Percentiles rank a stretch among this genome's conserved stretches.
These are phyloP conservation scores for Graptemys geographica DNA, from an alignment of 2,797 vertebrate genomes.

Conservation along the genomic window DNA sequence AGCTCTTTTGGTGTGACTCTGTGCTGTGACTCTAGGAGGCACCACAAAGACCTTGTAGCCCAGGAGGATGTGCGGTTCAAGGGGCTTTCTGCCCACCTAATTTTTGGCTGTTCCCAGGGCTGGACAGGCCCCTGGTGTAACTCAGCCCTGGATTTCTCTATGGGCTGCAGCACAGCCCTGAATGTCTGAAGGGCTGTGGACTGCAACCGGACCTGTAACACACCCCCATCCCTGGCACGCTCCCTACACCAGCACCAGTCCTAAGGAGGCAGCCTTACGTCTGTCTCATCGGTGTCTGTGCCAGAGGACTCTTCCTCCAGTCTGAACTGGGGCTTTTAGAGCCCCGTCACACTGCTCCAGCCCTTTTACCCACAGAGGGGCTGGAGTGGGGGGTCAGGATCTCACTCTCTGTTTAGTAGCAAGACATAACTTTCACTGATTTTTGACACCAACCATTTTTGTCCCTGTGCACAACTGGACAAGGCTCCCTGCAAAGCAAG, in stretches of 20 bases:
- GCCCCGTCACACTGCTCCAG: background rate
- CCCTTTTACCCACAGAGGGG: background rate
- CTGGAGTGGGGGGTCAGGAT: background rate
- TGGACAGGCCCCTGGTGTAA: background rate
- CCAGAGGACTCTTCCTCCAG: background rate
- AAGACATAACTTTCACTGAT: background rate
- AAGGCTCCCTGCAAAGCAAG: background rate
- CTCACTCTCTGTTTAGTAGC: background rate
- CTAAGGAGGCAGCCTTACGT: background rate
- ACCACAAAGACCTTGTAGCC: background rate
- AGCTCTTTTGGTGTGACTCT: background rate
- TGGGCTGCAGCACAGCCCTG: background rate
- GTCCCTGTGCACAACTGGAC: background rate
- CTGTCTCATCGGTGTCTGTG: background rate
- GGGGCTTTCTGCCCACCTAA: background rate
- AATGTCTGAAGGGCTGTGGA: background rate
- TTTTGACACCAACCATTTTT: background rate
- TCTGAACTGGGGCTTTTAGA: background rate
- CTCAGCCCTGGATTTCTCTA: background rate
- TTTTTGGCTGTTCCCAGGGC: background rate
- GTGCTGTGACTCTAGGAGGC: background rate
- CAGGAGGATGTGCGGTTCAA: background rate
- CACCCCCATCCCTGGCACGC: background rate
- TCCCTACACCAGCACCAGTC: background rate
- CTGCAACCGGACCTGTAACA: background rate